Evolutionary conservation across 2,113 vertebrate species (phyloP), one percentile per base, ranked within the genome.

Genomic region (Datnioides undecimradiatus): DNA sequence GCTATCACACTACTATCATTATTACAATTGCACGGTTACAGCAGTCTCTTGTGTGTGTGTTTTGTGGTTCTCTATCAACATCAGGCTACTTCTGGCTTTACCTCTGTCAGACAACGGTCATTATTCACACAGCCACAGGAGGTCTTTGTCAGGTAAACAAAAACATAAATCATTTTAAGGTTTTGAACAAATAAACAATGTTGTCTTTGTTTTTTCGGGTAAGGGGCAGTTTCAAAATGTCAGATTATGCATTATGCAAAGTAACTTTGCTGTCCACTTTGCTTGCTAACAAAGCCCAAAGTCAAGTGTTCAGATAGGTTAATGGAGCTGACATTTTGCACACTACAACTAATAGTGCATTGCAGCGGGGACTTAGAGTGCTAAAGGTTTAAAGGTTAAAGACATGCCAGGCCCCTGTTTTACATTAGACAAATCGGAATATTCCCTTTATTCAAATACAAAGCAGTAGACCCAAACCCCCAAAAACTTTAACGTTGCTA

Each of bases 261-360:
- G 65, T 63, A 74, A 62, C 67, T 45, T 54, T 27, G 4, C 41
- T 23, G n/a, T 64, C 75, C 78, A 62, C 70, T 69, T 82, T 25
- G 34, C 51, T 65, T 27, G 31, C 29, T 54, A 72, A 73, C 66
- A 66, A 78, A 85, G 65, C 54, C 40, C 62, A 78, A 71, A 79
- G 83, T 84, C 73, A 80, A 84, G 83, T 58, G 67, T 76, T 84
- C 33, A 34, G 51, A 76, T 46, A 75, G 66, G 65, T 81, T 87
- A 89, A 86, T 89, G 81, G 83, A 77, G 64, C 40, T 87, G 83
- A 85, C 89, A 86, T 91, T 89, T 86, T 49, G 8, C 70, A 51
- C 31, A 62, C 48, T 31, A 33, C 60, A 67, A 63, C 58, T 75
- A 66, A 76, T 54, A 58, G 66, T 64, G 64, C 33, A 41, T 46